Evolutionary conservation across 2,113 vertebrate species (phyloP).

Genomic region (Corythoichthys intestinalis): DNA sequence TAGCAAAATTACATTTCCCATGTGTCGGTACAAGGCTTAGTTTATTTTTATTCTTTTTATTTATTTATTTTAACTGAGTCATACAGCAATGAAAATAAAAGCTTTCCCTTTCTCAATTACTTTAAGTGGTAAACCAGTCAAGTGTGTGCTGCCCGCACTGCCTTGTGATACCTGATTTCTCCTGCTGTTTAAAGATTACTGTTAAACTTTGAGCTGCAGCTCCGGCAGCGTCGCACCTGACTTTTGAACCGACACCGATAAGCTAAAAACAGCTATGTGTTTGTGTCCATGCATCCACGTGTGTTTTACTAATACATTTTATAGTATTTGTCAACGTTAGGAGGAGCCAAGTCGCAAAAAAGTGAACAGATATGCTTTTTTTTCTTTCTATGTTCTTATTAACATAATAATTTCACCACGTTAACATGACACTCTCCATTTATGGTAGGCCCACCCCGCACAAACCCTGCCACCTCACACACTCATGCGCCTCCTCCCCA

Average conservation of each 20-base stretch:
- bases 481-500: conserved; percentile 26
- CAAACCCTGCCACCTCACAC: conserved; percentile 1
- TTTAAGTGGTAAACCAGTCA: neutral
- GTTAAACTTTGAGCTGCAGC: conserved; percentile 64
- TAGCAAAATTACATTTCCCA: neutral
- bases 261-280: conserved; percentile 35
- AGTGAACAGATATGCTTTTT: neutral
- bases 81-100: neutral
- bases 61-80: neutral
- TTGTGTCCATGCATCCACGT: conserved; percentile 2
- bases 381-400: neutral
- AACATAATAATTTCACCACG: conserved; percentile 1
- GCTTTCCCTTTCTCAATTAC: neutral
- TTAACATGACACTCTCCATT: conserved; percentile 45
- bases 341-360: neutral
- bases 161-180: conserved; percentile 1
- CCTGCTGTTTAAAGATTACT: conserved; percentile 62
- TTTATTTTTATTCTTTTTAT: neutral
- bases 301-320: neutral
- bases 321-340: neutral
- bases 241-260: conserved; percentile 66
- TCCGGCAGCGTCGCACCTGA: conserved; percentile 47
- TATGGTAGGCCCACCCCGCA: conserved; percentile 40
- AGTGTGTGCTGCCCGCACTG: neutral
- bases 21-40: neutral